Evolutionary conservation across 53 echinoderm and acorn worm species (phyloP), one percentile per base, ranked within the genome.

Genomic region (Actinopyga echinites): DNA sequence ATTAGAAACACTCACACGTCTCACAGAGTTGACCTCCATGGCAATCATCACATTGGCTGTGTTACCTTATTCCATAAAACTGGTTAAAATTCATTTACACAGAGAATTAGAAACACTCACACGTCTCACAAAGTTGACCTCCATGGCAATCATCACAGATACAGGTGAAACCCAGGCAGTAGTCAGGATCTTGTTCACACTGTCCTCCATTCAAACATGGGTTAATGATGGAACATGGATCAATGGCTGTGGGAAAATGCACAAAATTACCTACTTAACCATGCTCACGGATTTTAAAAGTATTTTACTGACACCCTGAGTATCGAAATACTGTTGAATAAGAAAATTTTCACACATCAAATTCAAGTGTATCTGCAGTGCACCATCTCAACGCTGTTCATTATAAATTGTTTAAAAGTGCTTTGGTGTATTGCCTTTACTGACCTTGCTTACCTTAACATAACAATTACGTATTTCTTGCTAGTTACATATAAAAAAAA

Each of bases 131-230:
- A 31, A 87, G 73, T 0, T 33, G 57, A 82, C 95, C 95, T n/a
- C 74, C 68, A 58, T 82, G 92, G 75, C 95, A 95, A 19, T 87
- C 82, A 57, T 65, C 37, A 60, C 93, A 93, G 58, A n/a, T 82
- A 30, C 87, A 87, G 31, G 69, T 69, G 69, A 69, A 82, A 6
- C 49, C 69, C 17, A 69, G 59, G 31, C 87, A 87, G 83, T 93
- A 91, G 83, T 91, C 93, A 40, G 68, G 25, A 21, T 86, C 82
- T 37, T 82, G 87, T 8, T 79, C 8, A 19, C 95, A 95, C 12
- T 57, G 66, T 3, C 93, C 95, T 83, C 91, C 91, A 65, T 95
- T 93, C 2, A 81, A 42, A 75, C 93, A 93, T 0, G 91, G 91
- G 83, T 89, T 83, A 22, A 77, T 81, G 17, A 13, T 17, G 22